Evolutionary conservation across 2,888 invertebrate genomes (phyloP), one percentile per base, ranked within the genome.

Genomic region (Cryptocheilus praepositus): DNA sequence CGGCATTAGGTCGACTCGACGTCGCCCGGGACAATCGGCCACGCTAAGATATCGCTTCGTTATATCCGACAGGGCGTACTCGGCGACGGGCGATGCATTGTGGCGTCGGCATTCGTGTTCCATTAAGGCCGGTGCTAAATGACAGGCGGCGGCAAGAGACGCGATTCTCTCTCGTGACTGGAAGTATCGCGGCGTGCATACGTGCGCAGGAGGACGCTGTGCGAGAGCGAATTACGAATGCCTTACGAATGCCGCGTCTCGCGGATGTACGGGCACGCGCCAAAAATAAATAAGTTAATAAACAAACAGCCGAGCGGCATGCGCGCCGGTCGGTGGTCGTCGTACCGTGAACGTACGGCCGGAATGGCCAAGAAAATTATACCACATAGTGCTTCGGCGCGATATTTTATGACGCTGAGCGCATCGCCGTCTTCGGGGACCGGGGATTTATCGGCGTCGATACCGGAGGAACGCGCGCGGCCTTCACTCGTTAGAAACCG

Each of bases 21-120:
- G 56, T 43, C 44, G 51, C 36, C 13, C 59, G 8, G 56, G 62
- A 69, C 57, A 61, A 62, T 61, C 64, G 44, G 49, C 19, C 56
- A n/a, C 28, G 43, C 36, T 56, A 46, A 64, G 70, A 67, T 73
- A 70, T 70, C 67, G 67, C 56, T 70, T 64, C 67, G 73, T 73
- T 70, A 56, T 67, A 67, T 62, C 67, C 59, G 67, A 62, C 58
- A 44, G 61, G 63, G 45, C 55, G 55, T 59, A 44, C 59, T 57
- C 43, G 36, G 52, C 57, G 16, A 53, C 54, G 46, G 52, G n/a
- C 54, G 64, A 44, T 54, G 59, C 67, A 67, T 72, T 70, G 72
- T 70, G 63, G 61, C 70, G 51, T 25, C 66, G 61, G 63, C 61
- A 54, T 54, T 70, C 70, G 66, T 51, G 63, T 70, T 72, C 67